Evolutionary conservation across 2,113 vertebrate genomes (phyloP), one percentile per base, ranked within the genome.

Genomic region (Piprites chloris): DNA sequence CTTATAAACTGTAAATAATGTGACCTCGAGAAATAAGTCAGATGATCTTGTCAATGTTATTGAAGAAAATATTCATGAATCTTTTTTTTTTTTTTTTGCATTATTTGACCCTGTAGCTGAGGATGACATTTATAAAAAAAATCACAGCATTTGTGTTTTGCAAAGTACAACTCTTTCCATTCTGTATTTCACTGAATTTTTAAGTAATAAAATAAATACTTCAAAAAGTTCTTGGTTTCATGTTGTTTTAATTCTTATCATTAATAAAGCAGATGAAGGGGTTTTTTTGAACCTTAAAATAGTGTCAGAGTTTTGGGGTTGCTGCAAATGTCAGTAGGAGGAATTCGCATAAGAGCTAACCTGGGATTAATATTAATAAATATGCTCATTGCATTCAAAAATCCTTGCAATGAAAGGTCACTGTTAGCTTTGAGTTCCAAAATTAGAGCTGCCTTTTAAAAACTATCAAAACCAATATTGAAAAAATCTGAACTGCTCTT

Each of bases 311-410:
- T 47, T 87, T 24, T 85, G 61, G 30, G 10, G 14, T 65, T 90
- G 23, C 42, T 87, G 37, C 37, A 95, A 91, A 93, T 96, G 77
- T 84, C 92, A 95, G 65, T 33, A 68, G 46, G 39, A 92, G 24
- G 22, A 80, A 91, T 91, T 89, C 83, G 68, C 11, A 18, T 42
- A 91, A 77, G 15, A 69, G 13, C 28, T 73, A 88, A 83, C 58
- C 33, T 83, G 28, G 55, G 75, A 95, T 95, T 96, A 92, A 89
- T 87, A 87, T 89, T 87, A 94, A 92, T 89, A 92, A 93, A 87
- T 55, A 33, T 86, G 16, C 24, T 75, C 87, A 89, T 85, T 80
- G 61, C 76, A 78, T 93, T 91, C 32, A 91, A 79, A 92, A 91
- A 65, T 87, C 33, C 72, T 94, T 87, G 37, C 50, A 67, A 81